These are phyloP conservation scores for Caenorhabditis afra DNA, from an alignment of 2,888 invertebrate genomes.

Conservation along the genomic window DNA sequence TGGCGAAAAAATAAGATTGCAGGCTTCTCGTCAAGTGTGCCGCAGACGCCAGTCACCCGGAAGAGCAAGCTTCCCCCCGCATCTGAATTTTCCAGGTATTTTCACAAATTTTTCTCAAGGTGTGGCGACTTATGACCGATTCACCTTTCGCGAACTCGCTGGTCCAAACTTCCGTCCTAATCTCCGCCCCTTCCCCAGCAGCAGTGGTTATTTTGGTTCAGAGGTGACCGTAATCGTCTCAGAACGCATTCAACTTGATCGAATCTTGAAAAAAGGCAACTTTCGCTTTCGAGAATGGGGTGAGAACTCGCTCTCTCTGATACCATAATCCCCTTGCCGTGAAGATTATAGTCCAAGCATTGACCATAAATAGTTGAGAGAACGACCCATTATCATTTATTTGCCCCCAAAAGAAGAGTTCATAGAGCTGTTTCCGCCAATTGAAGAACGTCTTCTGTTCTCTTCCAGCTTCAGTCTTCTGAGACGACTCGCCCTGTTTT, in stretches of 20 bases:
- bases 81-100: conserved; percentile 42
- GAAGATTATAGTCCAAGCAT: conserved; percentile 39
- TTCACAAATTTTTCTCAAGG: conserved; percentile 1
- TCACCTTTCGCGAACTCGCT: neutral
- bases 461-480: conserved; percentile 43
- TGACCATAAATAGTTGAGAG: conserved; percentile 14
- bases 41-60: conserved; percentile 13
- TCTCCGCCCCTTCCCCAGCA: conserved; percentile 6
- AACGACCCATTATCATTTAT: neutral
- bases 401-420: conserved; percentile 34
- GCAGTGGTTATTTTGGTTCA: neutral
- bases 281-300: conserved; percentile 29
- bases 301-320: conserved; percentile 37
- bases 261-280: conserved; percentile 11
- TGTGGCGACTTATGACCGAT: conserved; percentile 33
- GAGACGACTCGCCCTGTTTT: conserved; percentile 50
- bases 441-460: neutral
- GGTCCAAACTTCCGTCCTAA: conserved; percentile 43
- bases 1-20: conserved; percentile 12
- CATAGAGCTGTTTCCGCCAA: conserved; percentile 8
- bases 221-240: neutral
- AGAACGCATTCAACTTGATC: conserved; percentile 30
- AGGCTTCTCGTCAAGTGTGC: neutral
- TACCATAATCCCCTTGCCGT: conserved; percentile 30
- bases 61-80: neutral